Conservation (phyloP, 2,113 vertebrate species). For the Pampusana beccarii region DNA sequence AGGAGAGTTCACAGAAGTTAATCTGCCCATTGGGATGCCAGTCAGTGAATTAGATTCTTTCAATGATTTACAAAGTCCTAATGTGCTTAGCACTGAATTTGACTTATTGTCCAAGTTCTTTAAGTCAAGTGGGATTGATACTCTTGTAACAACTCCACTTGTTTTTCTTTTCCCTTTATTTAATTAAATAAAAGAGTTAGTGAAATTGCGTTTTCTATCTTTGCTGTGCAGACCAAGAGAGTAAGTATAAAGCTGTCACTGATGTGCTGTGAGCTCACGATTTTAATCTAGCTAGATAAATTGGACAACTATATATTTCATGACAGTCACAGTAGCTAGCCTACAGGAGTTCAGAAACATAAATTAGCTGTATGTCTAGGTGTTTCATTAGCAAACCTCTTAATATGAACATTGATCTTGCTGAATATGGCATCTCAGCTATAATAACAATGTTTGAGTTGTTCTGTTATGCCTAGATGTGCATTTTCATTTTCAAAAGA, state of each 20-base stretch:
- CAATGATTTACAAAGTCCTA: not conserved
- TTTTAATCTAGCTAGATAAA: constrained; percentile 51
- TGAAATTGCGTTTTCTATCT: constrained; percentile 47
- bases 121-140: constrained; percentile 5
- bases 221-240: not conserved
- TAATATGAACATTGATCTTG: constrained; percentile 11
- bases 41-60: not conserved
- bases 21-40: not conserved
- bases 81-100: not conserved
- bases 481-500: constrained; percentile 16
- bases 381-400: constrained; percentile 32
- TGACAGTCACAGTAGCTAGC: constrained; percentile 15
- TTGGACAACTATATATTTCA: constrained; percentile 31
- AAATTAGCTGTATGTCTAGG: constrained; percentile 34
- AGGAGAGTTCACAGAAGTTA: not conserved
- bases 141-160: not conserved
- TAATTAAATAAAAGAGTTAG: constrained; percentile 21
- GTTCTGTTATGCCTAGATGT: not conserved
- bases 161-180: constrained; percentile 18
- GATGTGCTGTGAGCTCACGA: not conserved
- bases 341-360: not conserved
- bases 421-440: constrained; percentile 14
- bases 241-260: constrained; percentile 43
- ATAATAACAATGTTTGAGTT: not conserved
- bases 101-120: not conserved